Base-by-base conservation (phyloP, 2,888 invertebrate species). In the Hypena proboscidalis region DNA sequence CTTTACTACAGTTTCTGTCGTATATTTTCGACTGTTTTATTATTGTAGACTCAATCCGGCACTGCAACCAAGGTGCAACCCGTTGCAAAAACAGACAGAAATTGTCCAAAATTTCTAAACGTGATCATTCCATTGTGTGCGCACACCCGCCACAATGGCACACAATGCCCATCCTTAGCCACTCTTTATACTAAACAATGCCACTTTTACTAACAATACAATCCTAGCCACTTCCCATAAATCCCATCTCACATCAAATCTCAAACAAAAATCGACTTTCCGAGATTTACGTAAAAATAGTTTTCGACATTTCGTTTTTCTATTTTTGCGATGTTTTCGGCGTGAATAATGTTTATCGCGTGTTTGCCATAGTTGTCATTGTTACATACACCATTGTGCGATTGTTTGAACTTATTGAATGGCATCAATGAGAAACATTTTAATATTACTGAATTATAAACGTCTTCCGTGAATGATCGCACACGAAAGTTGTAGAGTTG, bases 371-470 rank as follows among this genome's bases (percentile, higher is more conserved):
- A 86, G 82, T 85, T 76, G 87, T 89, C 90, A 90, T 90, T 90
- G 90, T 90, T 89, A 88, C 81, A 77, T 85, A 87, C 72, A 86
- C 88, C 74, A 87, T 90, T 90, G 89, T 90, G 64, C 56, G 58
- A 85, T 90, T 90, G 89, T 90, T 87, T 80, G 70, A 64, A 56
- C 65, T 74, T 85, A 89, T 88, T 77, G 71, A 69, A 62, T 56
- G 59, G 70, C 77, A 88, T 89, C 88, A 85, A 89, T 89, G 88
- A 74, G 88, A 90, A 89, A 90, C 90, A 89, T 90, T 90, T 89
- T 90, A 90, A 90, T 90, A 90, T 89, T 86, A 83, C 85, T 83
- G 87, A 90, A 90, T 89, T 90, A 90, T 89, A 85, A 85, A 88
- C 80, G 87, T 90, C 88, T 90, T 90, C 88, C 87, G 86, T 80